Evolutionary conservation across 2,113 vertebrate genomes (phyloP), one percentile per base, ranked within the genome.

Genomic region (Passer montanus): DNA sequence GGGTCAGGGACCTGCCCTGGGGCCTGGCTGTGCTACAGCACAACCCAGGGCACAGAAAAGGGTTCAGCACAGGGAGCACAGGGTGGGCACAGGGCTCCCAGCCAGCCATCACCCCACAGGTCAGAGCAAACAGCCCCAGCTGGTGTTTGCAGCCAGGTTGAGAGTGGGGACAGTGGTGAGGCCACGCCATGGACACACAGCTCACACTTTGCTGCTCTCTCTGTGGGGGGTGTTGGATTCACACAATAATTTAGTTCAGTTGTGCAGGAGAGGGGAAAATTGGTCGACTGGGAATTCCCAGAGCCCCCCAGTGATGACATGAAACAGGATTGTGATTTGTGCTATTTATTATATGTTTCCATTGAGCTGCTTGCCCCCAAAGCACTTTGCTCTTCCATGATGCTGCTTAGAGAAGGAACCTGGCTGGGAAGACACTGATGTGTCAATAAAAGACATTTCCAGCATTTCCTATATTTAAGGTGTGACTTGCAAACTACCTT

Each of bases 71-170:
- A 30, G 64, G 33, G 46, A 62, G 47, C 58, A 35, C 13, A 11
- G 15, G 55, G 27, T 49, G 41, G 23, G 26, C 39, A 21, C 33
- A 41, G 13, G 28, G 60, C 7, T n/a, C 37, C 56, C 73, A 78
- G 50, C 20, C 37, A 56, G 7, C 11, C 27, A 3, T 33, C 49
- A 26, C 11, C 53, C 56, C 19, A 10, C 0, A 0, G 4, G 14
- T 44, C 27, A 78, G 7, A 78, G 31, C n/a, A 60, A 37, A 35
- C 43, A 31, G 3, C 15, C 14, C 8, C 5, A 1, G 63, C 28
- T 9, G 21, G 9, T 16, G 6, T 44, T 88, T 70, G 78, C 27
- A n/a, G 26, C 60, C 60, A n/a, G 74, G 55, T 0, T 19, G 59
- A 33, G 56, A 31, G 24, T 4, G 11, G 17, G 56, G 46, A 28